Conservation (phyloP, 2,888 invertebrate species). For the Drosophila multiciliata region DNA sequence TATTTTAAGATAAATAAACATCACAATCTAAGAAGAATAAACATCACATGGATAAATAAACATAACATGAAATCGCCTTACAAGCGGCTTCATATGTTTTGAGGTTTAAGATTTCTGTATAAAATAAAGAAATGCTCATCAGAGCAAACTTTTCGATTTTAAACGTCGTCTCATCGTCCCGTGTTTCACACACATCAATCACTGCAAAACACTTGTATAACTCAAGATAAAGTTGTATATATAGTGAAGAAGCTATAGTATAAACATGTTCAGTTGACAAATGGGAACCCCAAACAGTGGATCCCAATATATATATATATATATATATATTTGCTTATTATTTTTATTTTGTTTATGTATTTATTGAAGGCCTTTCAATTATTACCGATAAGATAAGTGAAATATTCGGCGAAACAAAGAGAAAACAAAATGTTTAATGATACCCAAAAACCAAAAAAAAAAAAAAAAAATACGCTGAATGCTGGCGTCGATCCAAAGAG, state of each 20-base stretch:
- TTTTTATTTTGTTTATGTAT: slow-evolving; percentile 27
- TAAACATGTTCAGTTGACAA: slow-evolving; percentile 3
- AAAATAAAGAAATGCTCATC: too few species aligned
- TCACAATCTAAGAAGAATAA: too few species aligned
- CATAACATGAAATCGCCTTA: neutral
- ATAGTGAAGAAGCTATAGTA: neutral
- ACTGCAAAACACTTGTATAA: neutral
- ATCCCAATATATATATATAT: neutral
- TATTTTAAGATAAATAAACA: too few species aligned
- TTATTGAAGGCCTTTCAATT: slow-evolving; percentile 43
- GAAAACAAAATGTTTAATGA: slow-evolving; percentile 7
- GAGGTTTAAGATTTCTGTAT: too few species aligned
- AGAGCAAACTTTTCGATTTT: too few species aligned
- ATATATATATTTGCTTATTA: slow-evolving; percentile 4
- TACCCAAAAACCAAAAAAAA: slow-evolving; percentile 13
- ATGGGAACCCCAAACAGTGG: slow-evolving; percentile 5
- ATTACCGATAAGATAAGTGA: slow-evolving; percentile 68
- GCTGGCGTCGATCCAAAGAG: slow-evolving; percentile 51
- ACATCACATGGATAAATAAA: too few species aligned
- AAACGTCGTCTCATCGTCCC: too few species aligned
- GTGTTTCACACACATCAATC: neutral
- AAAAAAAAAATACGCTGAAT: slow-evolving; percentile 59
- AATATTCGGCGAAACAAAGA: slow-evolving; percentile 14
- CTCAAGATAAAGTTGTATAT: neutral
- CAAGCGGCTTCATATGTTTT: too few species aligned